Conservation (phyloP, 2,888 invertebrate genomes). For the Seladonia tumulorum region DNA sequence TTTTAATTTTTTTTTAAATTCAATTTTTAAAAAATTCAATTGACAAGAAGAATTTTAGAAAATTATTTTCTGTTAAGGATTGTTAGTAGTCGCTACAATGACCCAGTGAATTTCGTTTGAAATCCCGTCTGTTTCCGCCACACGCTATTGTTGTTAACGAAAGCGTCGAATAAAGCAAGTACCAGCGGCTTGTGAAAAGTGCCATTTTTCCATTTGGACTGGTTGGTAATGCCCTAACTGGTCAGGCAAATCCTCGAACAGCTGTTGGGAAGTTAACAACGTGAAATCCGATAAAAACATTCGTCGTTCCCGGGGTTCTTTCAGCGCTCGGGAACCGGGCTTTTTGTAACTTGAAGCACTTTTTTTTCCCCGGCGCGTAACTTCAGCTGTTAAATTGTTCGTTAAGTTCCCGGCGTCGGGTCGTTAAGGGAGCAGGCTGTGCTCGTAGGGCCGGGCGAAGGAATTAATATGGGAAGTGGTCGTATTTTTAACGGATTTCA, state of each 20-base stretch:
- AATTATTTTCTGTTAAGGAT: background rate
- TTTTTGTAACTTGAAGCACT: constrained; percentile 11
- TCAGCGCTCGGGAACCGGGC: background rate
- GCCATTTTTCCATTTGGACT: background rate
- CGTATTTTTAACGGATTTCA: constrained; percentile 20
- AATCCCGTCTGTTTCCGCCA: background rate
- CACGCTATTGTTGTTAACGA: background rate
- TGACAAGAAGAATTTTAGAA: no score
- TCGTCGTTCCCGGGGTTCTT: background rate
- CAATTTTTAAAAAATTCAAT: background rate
- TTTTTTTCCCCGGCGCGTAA: background rate
- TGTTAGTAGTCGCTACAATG: background rate
- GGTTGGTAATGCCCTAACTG: background rate
- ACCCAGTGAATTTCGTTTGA: background rate
- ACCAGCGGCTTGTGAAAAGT: background rate
- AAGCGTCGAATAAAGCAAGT: background rate
- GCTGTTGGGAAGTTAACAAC: background rate
- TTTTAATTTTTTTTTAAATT: background rate
- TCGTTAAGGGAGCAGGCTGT: constrained; percentile 10
- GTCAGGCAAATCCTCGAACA: background rate
- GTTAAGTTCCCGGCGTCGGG: constrained; percentile 32
- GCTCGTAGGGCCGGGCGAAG: background rate
- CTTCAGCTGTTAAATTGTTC: constrained; percentile 38
- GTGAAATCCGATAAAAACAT: constrained; percentile 7
- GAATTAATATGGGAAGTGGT: constrained; percentile 29